These are phyloP conservation scores for Meloidogyne floridensis DNA, from an alignment of 1,140 invertebrate species.

Conservation along the genomic window DNA sequence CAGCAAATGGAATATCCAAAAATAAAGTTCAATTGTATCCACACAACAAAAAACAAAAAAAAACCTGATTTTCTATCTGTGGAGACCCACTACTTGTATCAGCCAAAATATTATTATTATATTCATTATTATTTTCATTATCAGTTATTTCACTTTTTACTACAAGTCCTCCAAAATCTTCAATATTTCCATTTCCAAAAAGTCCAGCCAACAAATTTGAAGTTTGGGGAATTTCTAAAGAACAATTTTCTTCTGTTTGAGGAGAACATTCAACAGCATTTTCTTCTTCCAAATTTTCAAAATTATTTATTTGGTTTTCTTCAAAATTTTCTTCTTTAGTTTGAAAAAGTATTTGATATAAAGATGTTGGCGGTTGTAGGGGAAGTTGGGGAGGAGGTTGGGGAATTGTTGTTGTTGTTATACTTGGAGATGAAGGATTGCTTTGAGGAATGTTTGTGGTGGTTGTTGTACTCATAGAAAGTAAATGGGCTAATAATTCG, in stretches of 20 bases:
- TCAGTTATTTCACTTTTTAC: background rate
- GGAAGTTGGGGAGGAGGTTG: background rate
- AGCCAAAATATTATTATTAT: background rate
- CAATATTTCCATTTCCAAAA: background rate
- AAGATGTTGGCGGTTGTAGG: background rate
- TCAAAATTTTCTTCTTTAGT: background rate
- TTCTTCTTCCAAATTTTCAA: background rate
- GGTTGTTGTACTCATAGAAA: background rate
- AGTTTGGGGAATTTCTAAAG: background rate
- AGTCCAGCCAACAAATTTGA: constrained; percentile 5
- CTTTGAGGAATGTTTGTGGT: background rate
- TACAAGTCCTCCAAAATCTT: background rate
- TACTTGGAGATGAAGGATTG: background rate
- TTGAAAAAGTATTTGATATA: constrained; percentile 10
- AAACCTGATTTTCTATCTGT: constrained; percentile 10
- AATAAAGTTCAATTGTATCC: too few relatives aligned
- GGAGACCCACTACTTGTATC: background rate
- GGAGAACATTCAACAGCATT: background rate
- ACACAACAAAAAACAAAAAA: too few relatives aligned
- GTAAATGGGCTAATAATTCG: constrained; percentile 2
- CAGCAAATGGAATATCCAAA: too few relatives aligned
- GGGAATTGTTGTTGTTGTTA: background rate
- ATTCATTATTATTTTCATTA: background rate
- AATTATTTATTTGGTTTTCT: background rate
- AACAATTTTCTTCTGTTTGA: background rate